phyloP scores from a whole-genome alignment of 2,113 vertebrate genomes.

The Heptranchias perlo region DNA sequence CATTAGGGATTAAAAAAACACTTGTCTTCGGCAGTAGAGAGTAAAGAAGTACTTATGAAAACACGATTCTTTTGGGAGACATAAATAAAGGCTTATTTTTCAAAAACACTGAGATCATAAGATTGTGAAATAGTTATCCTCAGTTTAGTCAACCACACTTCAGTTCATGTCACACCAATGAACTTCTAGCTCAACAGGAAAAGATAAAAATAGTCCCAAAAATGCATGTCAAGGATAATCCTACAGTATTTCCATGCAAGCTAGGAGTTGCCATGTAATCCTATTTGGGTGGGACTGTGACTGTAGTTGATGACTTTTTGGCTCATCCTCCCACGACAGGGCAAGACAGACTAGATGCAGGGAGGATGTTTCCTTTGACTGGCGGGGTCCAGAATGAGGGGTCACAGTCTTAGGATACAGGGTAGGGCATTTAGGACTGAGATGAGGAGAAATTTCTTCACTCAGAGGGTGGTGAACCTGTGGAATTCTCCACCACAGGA shows the following conservation, averaged over 20 bases:
- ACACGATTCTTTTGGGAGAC: slow-evolving; percentile 73
- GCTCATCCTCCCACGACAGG: neutral
- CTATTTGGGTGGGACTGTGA: neutral
- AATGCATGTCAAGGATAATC: neutral
- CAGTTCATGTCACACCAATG: neutral
- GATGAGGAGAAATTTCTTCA: too few species aligned
- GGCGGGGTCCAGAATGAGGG: too few species aligned
- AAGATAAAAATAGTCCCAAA: neutral
- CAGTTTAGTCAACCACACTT: neutral
- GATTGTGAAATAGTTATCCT: slow-evolving; percentile 71
- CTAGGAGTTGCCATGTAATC: neutral
- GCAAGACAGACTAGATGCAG: too few species aligned
- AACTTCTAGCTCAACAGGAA: neutral
- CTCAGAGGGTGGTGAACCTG: too few species aligned
- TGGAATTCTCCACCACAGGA: too few species aligned
- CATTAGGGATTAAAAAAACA: slow-evolving; percentile 73
- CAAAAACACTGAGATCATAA: slow-evolving; percentile 65
- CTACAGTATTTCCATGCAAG: neutral
- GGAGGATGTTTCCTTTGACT: too few species aligned
- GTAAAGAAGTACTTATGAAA: slow-evolving; percentile 77
- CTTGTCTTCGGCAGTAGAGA: slow-evolving; percentile 76
- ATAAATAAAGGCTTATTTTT: slow-evolving; percentile 45
- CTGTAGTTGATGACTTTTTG: neutral
- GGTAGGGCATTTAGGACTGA: too few species aligned
- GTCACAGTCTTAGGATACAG: too few species aligned